These are phyloP conservation scores for Drosophila murphyi DNA, from an alignment of 1,140 invertebrate species.

Conservation along the genomic window DNA sequence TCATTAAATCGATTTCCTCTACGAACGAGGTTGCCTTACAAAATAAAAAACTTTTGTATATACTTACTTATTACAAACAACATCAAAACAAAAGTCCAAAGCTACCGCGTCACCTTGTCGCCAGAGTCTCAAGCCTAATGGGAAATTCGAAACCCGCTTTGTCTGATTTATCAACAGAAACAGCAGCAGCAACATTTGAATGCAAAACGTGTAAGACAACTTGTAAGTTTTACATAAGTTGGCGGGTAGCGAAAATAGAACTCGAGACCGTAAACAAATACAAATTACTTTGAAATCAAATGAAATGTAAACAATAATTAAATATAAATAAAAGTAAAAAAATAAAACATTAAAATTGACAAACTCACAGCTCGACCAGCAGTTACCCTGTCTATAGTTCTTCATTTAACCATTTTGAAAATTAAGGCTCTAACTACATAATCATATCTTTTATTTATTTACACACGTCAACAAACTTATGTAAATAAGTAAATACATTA, in stretches of 20 bases:
- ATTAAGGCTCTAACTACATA: too few relatives aligned
- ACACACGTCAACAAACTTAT: too few relatives aligned
- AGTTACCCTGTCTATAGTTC: background rate
- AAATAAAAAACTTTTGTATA: constrained; percentile 17
- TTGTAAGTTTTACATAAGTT: constrained; percentile 70
- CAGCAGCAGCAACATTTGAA: constrained; percentile 49
- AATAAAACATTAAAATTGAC: constrained; percentile 10
- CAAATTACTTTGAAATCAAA: constrained; percentile 54
- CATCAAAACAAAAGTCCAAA: constrained; percentile 47
- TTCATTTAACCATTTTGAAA: too few relatives aligned
- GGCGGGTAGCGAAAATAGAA: constrained; percentile 50
- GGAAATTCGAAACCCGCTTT: constrained; percentile 72
- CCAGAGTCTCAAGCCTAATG: constrained; percentile 45
- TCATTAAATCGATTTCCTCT: constrained; percentile 62
- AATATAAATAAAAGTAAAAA: background rate
- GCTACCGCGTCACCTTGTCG: constrained; percentile 67
- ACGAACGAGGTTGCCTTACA: constrained; percentile 22
- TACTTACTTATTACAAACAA: constrained; percentile 15
- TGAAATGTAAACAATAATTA: constrained; percentile 34
- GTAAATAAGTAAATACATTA: too few relatives aligned
- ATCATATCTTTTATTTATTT: too few relatives aligned
- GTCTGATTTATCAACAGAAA: constrained; percentile 58
- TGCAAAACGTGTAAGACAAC: constrained; percentile 71
- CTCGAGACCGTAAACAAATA: constrained; percentile 56
- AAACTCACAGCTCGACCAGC: background rate